Evolutionary conservation across 1,140 invertebrate species (phyloP), one percentile per base, ranked within the genome.

Genomic region (Metaphire vulgaris): DNA sequence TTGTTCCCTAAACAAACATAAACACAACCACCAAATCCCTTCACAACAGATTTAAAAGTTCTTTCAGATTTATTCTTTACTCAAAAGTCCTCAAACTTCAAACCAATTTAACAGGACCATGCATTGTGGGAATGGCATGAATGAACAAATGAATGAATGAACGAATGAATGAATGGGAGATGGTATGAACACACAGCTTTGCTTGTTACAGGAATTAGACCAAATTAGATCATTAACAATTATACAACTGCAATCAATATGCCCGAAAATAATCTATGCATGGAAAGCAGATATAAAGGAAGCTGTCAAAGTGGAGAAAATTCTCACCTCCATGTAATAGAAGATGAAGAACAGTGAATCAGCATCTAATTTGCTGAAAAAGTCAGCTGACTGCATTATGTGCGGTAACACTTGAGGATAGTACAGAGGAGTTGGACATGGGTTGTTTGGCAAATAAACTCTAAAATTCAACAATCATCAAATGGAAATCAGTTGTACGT

Each of bases 341-440:
- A 98, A 98, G 84, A 98, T 95, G 88, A 98, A 98, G 89, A 98
- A 98, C 72, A 96, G 87, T 41, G 96, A 96, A 88, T 99, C 96
- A 74, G 94, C 96, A 74, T 94, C 94, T 83, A 98, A 89, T 83
- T 94, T 90, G 88, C 96, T 92, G 89, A 96, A 98, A 88, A 97
- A 98, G 85, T 99, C 96, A 81, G 97, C 90, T 34, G 92, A 93
- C 87, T 98, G 95, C 78, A 93, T 94, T 85, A 95, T 92, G 69
- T 93, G 91, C 83, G 95, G 89, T 81, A 94, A 92, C 82, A 91
- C 89, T 91, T 95, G 93, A 81, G 93, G 93, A 87, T 95, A 96
- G 85, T 95, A 94, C 56, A 90, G 89, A 78, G 93, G 93, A n/a
- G 93, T 95, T 79, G 90, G 90, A 84, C 91, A 94, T 67, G 92